These are phyloP conservation scores for Idaea biselata DNA, from an alignment of 2,888 invertebrate species.

Conservation along the genomic window DNA sequence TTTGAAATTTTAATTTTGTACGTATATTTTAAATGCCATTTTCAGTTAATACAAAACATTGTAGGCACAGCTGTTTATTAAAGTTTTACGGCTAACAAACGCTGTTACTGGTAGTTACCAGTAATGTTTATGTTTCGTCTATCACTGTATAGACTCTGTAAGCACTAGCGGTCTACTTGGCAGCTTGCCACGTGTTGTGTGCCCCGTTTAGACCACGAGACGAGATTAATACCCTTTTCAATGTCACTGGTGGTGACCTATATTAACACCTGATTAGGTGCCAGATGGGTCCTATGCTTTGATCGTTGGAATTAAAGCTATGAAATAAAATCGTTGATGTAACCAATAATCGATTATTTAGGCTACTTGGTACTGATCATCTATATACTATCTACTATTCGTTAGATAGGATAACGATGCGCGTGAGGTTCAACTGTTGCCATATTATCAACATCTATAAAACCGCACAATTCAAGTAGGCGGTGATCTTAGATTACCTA, in stretches of 20 bases:
- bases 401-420: too few relatives aligned
- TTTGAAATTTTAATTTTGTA: too few relatives aligned
- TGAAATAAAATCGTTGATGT: slow-evolving; percentile 6
- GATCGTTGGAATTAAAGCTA: slow-evolving; percentile 14
- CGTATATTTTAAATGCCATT: neutral
- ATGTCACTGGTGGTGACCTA: slow-evolving; percentile 66
- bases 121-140: neutral
- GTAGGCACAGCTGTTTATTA: neutral
- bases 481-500: too few relatives aligned
- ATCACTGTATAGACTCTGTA: slow-evolving; percentile 4
- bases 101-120: neutral
- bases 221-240: slow-evolving; percentile 51
- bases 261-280: slow-evolving; percentile 28
- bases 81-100: neutral
- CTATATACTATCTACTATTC: too few relatives aligned
- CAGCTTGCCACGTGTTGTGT: slow-evolving; percentile 49
- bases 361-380: too few relatives aligned
- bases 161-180: slow-evolving; percentile 55
- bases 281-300: slow-evolving; percentile 18
- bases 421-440: too few relatives aligned
- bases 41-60: neutral
- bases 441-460: too few relatives aligned
- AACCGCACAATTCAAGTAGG: too few relatives aligned
- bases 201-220: slow-evolving; percentile 46
- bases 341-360: neutral